Evolutionary conservation across 2,113 vertebrate genomes (phyloP), one percentile per base, ranked within the genome.

Genomic region (Rhombomys opimus): DNA sequence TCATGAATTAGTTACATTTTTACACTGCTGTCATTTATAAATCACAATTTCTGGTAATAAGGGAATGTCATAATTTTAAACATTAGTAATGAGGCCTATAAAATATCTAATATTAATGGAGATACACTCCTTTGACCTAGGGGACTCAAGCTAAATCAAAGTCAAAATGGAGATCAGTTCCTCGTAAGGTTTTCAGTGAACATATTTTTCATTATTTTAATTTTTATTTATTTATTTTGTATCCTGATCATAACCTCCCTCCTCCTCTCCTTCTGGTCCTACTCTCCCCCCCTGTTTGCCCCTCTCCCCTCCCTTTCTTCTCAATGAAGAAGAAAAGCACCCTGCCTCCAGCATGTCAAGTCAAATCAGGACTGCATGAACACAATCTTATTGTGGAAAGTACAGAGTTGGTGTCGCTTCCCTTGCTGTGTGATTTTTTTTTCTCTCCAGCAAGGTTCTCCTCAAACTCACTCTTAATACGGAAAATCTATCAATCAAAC

Each of bases 1-100:
- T 92, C 97, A 97, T 81, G 72, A 73, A 92, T 98, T 70, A 97
- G 17, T 91, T 68, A 84, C 27, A 97, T 63, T 97, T 98, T 96
- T 91, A 85, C 82, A 77, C 82, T 97, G 35, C 77, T 90, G 93
- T 89, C 23, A 38, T 92, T 97, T 91, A 87, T 96, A 98, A 97
- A 95, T 95, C 52, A 91, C 25, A 65, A 93, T 95, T 95, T 50
- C 92, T 59, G 82, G 76, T 95, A 97, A 97, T 93, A 80, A 78
- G n/a, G 5, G 14, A 23, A 91, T 95, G 94, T 75, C 20, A 89
- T 97, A 92, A 97, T 73, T 91, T 97, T 97, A 97, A 96, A 94
- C 27, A 89, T 86, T 95, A 95, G 32, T n/a, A 94, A 96, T 50
- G 91, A 93, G 81, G 59, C 72, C 81, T 96, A 92, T 95, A 96